Percentiles rank a stretch among this genome's conserved stretches.
These are phyloP conservation scores for Prionailurus viverrinus DNA, from an alignment of 2,113 vertebrate genomes.

Conservation along the genomic window DNA sequence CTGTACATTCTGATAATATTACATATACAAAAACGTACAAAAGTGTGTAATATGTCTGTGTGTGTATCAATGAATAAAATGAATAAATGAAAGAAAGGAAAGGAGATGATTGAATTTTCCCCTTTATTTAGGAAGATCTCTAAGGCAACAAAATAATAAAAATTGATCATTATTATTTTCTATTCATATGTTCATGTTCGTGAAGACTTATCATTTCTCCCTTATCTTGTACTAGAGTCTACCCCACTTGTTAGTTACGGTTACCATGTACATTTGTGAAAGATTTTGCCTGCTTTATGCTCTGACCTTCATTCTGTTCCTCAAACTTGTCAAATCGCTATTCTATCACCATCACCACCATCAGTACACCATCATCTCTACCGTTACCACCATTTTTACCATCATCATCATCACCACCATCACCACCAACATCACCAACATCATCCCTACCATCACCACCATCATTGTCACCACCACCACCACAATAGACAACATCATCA, in stretches of 20 bases:
- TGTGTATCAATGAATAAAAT: neutral
- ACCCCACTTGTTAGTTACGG: neutral
- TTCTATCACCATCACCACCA: neutral
- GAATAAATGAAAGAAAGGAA: neutral
- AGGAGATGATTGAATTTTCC: neutral
- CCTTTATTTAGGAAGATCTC: neutral
- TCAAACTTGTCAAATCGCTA: neutral
- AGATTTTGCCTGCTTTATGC: no score
- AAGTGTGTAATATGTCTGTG: neutral
- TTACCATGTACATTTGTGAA: no score
- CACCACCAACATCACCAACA: neutral
- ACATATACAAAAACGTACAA: neutral
- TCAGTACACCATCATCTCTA: neutral
- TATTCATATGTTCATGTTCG: neutral
- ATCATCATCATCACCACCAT: neutral
- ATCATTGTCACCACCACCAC: neutral
- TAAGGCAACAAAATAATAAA: neutral
- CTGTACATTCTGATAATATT: neutral
- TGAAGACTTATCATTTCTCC: neutral
- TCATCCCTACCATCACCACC: neutral
- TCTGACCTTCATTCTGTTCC: neutral
- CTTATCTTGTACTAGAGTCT: neutral
- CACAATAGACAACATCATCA: neutral
- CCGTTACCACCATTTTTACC: no score
- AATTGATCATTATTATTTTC: neutral